A percentile compares a stretch with the other conserved stretches of the same genome.
phyloP scores from a whole-genome alignment of 2,888 invertebrate species.

The Fragum whitleyi region DNA sequence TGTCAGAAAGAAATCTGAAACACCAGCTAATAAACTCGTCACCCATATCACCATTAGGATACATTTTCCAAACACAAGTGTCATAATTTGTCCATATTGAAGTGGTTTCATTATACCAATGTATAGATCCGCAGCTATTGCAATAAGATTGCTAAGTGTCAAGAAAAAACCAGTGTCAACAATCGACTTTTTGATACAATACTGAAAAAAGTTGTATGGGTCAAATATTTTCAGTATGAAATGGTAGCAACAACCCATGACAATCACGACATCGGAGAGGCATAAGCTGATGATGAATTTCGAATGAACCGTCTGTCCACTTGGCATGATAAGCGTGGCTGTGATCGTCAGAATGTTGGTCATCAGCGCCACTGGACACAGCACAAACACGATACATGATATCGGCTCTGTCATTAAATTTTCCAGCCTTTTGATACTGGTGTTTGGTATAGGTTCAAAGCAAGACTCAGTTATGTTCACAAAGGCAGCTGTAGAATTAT shows the following conservation, averaged over 20 bases:
- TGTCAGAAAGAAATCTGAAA: constrained; percentile 63
- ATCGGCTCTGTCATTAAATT: background rate
- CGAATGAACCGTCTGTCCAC: constrained; percentile 72
- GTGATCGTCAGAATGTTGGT: constrained; percentile 77
- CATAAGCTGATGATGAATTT: constrained; percentile 79
- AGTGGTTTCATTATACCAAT: constrained; percentile 75
- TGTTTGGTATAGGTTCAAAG: background rate
- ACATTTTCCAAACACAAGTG: constrained; percentile 61
- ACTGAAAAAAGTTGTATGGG: constrained; percentile 39
- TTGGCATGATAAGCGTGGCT: constrained; percentile 77
- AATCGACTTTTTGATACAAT: constrained; percentile 67
- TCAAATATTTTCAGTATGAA: constrained; percentile 50
- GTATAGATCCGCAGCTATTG: constrained; percentile 78
- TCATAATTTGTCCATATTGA: constrained; percentile 69
- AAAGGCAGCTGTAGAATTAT: background rate
- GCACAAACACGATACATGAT: background rate
- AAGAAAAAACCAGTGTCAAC: constrained; percentile 73
- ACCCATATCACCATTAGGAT: constrained; percentile 74
- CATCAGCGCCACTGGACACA: constrained; percentile 69
- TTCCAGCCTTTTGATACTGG: background rate
- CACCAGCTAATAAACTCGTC: constrained; percentile 67
- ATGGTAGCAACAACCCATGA: background rate
- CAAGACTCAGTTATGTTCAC: background rate
- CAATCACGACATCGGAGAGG: constrained; percentile 71
- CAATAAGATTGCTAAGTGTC: constrained; percentile 73